These are phyloP conservation scores for Ostrea edulis DNA, from an alignment of 1,140 invertebrate genomes.

Conservation along the genomic window DNA sequence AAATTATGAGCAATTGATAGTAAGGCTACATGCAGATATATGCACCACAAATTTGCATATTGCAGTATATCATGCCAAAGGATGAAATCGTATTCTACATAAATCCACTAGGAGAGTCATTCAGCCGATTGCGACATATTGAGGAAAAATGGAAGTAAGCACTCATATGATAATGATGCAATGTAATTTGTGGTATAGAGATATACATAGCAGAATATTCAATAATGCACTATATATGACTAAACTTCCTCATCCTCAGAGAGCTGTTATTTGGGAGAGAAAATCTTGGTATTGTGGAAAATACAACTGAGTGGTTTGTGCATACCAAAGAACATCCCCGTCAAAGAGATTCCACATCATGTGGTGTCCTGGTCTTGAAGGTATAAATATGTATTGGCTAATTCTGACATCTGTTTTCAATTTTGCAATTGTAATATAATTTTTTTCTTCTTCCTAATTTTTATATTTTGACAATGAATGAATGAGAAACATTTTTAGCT, in stretches of 20 bases:
- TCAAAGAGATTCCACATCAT: slow-evolving; percentile 15
- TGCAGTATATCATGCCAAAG: neutral
- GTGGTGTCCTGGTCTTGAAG: neutral
- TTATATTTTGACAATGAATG: too few species aligned
- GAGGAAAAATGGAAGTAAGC: slow-evolving; percentile 17
- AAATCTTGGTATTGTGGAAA: neutral
- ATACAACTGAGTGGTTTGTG: neutral
- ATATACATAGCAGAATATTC: neutral
- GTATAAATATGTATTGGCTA: too few species aligned
- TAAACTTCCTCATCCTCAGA: neutral
- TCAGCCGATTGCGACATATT: neutral
- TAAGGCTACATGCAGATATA: too few species aligned
- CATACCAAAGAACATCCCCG: neutral
- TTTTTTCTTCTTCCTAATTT: too few species aligned
- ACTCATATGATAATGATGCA: neutral
- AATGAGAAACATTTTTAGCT: too few species aligned
- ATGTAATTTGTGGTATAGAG: neutral
- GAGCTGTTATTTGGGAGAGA: neutral
- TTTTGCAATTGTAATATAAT: too few species aligned
- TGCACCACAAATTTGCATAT: too few species aligned
- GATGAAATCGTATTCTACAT: neutral
- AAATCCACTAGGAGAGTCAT: slow-evolving; percentile 9
- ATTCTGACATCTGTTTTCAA: too few species aligned
- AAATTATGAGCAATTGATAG: neutral
- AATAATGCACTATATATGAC: too few species aligned